Conservation (phyloP, 2,888 invertebrate genomes). For the Junonia oenone region DNA sequence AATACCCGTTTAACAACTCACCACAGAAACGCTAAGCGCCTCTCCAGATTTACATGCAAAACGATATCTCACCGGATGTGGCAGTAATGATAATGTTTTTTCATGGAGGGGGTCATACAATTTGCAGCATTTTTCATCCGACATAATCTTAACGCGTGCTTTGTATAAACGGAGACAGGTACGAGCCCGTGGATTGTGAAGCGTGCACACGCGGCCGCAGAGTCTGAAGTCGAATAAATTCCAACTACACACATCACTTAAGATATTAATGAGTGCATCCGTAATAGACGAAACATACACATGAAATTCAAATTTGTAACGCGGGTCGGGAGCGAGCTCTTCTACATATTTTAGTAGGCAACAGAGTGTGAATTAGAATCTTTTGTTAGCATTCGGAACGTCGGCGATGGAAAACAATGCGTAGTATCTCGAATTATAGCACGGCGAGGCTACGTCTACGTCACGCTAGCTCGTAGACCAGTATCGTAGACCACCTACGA, state of each 20-base stretch:
- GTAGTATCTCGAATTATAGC: not conserved
- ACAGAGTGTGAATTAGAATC: slow-evolving; percentile 78
- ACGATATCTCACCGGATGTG: slow-evolving; percentile 55
- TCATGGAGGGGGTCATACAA: slow-evolving; percentile 69
- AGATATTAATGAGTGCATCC: slow-evolving; percentile 79
- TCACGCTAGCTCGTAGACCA: slow-evolving; percentile 1
- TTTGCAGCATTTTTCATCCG: slow-evolving; percentile 74
- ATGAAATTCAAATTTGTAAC: slow-evolving; percentile 79
- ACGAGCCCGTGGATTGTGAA: slow-evolving; percentile 6
- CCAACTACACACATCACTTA: slow-evolving; percentile 70
- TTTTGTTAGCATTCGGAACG: slow-evolving; percentile 74
- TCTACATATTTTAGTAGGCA: slow-evolving; percentile 79
- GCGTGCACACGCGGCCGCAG: slow-evolving; percentile 37
- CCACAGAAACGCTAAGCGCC: slow-evolving; percentile 37
- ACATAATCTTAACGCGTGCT: slow-evolving; percentile 69
- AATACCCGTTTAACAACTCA: slow-evolving; percentile 35
- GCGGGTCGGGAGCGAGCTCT: slow-evolving; percentile 68
- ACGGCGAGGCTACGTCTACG: not conserved
- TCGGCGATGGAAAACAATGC: slow-evolving; percentile 33
- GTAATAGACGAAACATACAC: slow-evolving; percentile 79
- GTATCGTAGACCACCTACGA: slow-evolving; percentile 22
- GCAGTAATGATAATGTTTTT: slow-evolving; percentile 71
- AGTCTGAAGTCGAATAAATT: slow-evolving; percentile 47
- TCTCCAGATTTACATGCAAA: slow-evolving; percentile 69
- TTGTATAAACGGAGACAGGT: slow-evolving; percentile 54